These are phyloP conservation scores for Zalophus californianus DNA, from an alignment of 2,797 vertebrate species.

Conservation along the genomic window DNA sequence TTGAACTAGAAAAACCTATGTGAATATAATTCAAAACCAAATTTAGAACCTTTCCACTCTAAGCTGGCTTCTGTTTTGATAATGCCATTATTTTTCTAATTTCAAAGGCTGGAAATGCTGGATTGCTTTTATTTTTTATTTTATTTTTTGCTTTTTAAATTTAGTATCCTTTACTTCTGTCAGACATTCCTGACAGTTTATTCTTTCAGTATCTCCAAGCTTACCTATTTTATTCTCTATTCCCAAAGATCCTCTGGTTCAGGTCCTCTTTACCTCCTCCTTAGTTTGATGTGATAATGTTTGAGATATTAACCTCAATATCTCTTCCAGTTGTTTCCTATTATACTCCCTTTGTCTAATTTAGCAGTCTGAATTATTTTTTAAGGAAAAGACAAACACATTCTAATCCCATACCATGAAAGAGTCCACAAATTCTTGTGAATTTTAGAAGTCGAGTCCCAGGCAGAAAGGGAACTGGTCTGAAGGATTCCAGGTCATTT, in stretches of 20 bases:
- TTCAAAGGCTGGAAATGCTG: not conserved
- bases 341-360: not conserved
- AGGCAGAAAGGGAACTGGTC: not conserved
- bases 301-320: not conserved
- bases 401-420: not conserved
- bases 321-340: not conserved
- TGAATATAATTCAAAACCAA: constrained; percentile 48
- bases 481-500: not conserved
- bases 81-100: not conserved
- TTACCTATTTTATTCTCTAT: not conserved
- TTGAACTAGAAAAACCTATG: constrained; percentile 15
- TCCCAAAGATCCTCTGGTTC: not conserved
- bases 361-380: not conserved
- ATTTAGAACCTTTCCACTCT: not conserved
- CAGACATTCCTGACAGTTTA: not conserved
- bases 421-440: not conserved
- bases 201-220: not conserved
- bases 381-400: constrained; percentile 30
- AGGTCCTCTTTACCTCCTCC: not conserved
- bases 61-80: not conserved
- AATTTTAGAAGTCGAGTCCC: not conserved
- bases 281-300: not conserved
- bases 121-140: not conserved
- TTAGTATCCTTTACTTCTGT: not conserved
- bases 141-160: not conserved